Percentiles rank a stretch among this genome's conserved stretches.
These are phyloP conservation scores for Mythimna ferrago DNA, from an alignment of 2,888 invertebrate species.

Conservation along the genomic window DNA sequence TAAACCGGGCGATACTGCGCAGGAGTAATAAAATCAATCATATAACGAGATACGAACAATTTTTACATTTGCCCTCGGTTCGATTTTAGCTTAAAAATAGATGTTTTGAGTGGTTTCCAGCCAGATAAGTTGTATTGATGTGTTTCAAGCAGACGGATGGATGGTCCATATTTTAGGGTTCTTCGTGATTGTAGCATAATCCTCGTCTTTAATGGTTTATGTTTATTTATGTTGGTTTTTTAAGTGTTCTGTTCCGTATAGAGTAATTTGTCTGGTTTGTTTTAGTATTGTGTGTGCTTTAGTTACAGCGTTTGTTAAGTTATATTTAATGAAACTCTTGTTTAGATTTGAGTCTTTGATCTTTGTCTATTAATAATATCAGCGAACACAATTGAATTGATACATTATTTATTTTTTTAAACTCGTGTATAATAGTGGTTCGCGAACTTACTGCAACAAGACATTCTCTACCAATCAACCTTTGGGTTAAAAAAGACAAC, in stretches of 20 bases:
- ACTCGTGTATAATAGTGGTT: too few relatives aligned
- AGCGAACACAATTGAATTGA: background rate
- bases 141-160: conserved; percentile 80
- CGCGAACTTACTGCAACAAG: too few relatives aligned
- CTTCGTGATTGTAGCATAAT: conserved; percentile 75
- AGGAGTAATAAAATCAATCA: conserved; percentile 88
- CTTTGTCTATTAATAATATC: background rate
- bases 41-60: conserved; percentile 84
- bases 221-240: conserved; percentile 63
- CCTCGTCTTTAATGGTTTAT: conserved; percentile 60
- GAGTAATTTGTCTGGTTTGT: conserved; percentile 44
- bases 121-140: conserved; percentile 87
- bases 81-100: conserved; percentile 88
- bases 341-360: conserved; percentile 32
- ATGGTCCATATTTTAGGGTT: conserved; percentile 78
- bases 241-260: conserved; percentile 54
- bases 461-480: too few relatives aligned
- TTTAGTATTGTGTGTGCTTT: conserved; percentile 21
- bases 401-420: background rate
- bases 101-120: conserved; percentile 85
- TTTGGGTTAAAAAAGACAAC: too few relatives aligned
- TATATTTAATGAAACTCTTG: conserved; percentile 8
- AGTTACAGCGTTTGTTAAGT: conserved; percentile 22
- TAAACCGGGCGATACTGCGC: conserved; percentile 82
- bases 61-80: conserved; percentile 83